A percentile compares a stretch with the other conserved stretches of the same genome.
Evolutionary conservation across 2,888 invertebrate genomes (phyloP).

Genomic region (Microctonus hyperodae): DNA sequence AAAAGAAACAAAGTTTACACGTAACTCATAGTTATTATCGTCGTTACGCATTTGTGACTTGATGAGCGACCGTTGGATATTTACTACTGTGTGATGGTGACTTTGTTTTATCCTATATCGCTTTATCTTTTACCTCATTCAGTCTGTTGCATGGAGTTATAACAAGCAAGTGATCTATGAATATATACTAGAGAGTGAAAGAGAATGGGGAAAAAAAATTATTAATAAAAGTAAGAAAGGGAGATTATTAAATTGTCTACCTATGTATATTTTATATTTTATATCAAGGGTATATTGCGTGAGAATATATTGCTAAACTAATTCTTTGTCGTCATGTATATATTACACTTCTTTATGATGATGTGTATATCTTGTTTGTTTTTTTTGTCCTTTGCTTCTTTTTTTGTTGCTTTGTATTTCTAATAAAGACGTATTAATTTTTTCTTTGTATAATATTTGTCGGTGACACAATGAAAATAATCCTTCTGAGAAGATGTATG

Average conservation of each 20-base stretch:
- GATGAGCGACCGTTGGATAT: background rate
- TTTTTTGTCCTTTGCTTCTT: too few relatives aligned
- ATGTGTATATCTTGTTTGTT: background rate
- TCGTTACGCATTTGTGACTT: background rate
- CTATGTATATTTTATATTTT: background rate
- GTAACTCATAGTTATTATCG: conserved; percentile 3
- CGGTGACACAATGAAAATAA: background rate
- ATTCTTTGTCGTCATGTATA: background rate
- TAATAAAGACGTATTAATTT: background rate
- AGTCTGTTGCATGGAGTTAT: background rate
- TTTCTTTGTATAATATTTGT: background rate
- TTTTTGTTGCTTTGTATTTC: background rate
- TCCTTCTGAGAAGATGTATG: too few relatives aligned
- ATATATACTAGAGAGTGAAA: background rate
- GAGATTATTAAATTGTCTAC: background rate
- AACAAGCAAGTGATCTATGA: background rate
- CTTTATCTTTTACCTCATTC: conserved; percentile 2
- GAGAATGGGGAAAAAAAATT: background rate
- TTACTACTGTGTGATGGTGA: background rate
- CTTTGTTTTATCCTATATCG: background rate
- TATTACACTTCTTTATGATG: background rate
- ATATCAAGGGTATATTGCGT: too few relatives aligned
- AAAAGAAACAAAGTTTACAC: background rate
- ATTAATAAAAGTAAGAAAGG: background rate
- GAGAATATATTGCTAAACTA: background rate